Base-by-base conservation (phyloP, 1,140 invertebrate genomes). In the Acromyrmex charruanus region DNA sequence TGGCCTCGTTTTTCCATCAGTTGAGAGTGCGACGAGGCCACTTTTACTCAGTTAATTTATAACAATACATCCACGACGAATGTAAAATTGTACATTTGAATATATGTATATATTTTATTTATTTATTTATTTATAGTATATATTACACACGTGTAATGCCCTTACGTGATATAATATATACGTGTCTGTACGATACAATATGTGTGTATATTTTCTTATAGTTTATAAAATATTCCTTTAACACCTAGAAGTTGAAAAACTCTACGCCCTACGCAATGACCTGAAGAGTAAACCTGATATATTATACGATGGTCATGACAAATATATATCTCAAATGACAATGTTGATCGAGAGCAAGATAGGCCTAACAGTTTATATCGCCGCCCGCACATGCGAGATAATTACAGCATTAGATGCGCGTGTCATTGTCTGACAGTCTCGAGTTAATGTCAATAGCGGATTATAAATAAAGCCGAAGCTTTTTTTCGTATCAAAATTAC, bases 211-310 rank as follows among this genome's bases (percentile, higher is more conserved):
- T 89, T 39, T 65, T 25, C 21, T 21, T 71, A 65, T 51, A 16
- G 39, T 59, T 93, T 91, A 93, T 91, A 92, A 93, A 93, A 93
- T 93, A 93, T 92, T 92, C 85, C 39, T 91, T 93, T 89, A 93
- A 93, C 92, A 94, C 69, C 89, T 92, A 94, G 92, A 94, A 93
- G 91, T 92, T 91, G 93, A 92, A 94, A 94, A 93, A 93, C 3
- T 87, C 92, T 94, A 93, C 85, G 39, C 35, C 86, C 93, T 93
- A 87, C 87, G 89, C 89, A 87, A 93, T 85, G 91, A 92, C 55
- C 90, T 87, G 87, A 91, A 91, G 72, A 89, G 75, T 91, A 87
- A 89, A 88, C 81, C 65, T 91, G 81, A 90, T 93, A 91, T 86
- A 58, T 81, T 58, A 80, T 89, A 92, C 81, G 86, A 91, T 91